Conservation (phyloP, 2,888 invertebrate genomes). For the Chymomyza amoena region DNA sequence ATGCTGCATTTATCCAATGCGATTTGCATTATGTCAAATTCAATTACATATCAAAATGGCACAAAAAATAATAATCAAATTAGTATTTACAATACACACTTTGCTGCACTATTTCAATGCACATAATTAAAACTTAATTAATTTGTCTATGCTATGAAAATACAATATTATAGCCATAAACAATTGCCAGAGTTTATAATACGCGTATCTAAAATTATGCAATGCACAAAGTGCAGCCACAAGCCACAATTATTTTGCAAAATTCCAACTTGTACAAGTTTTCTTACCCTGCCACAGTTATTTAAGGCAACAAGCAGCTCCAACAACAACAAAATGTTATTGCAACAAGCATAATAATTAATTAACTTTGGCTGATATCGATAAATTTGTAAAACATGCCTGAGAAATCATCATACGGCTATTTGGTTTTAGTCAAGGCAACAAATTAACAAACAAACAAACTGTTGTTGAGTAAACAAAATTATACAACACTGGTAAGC, state of each 20-base stretch:
- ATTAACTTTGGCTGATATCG: neutral
- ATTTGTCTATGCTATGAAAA: neutral
- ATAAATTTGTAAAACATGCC: neutral
- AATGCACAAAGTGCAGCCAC: neutral
- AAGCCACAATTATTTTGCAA: neutral
- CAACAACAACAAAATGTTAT: neutral
- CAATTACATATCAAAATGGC: conserved; percentile 57
- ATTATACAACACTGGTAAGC: too few relatives aligned
- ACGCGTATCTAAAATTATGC: neutral
- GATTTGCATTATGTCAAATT: conserved; percentile 29
- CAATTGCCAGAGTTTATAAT: neutral
- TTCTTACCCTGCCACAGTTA: neutral
- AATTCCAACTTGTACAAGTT: neutral
- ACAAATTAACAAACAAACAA: too few relatives aligned
- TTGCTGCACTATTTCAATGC: neutral
- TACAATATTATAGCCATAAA: neutral
- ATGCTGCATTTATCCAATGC: conserved; percentile 1
- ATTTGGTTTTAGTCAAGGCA: too few relatives aligned
- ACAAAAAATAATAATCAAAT: conserved; percentile 16
- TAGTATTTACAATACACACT: neutral
- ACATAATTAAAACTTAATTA: neutral
- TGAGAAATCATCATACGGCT: too few relatives aligned
- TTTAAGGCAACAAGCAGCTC: neutral
- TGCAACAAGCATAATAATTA: neutral
- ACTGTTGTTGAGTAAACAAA: too few relatives aligned